Evolutionary conservation across 2,113 vertebrate genomes (phyloP), one percentile per base, ranked within the genome.

Genomic region (Channa argus): DNA sequence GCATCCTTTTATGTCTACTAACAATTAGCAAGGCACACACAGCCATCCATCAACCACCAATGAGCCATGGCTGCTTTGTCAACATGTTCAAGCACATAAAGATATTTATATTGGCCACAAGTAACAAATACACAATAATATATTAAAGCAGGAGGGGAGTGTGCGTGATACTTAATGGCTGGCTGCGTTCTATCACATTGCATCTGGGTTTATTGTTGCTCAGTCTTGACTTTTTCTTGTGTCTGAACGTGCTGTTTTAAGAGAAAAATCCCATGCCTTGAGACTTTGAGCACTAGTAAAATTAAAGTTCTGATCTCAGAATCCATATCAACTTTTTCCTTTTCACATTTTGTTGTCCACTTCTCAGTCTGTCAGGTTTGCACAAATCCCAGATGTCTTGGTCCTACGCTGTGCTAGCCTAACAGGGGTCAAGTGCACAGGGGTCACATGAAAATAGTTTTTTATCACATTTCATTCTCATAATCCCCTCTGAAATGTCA

Each of bases 1-100:
- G 90, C 93, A 92, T 93, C 91, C 93, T 93, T 93, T 94, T 93
- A 93, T 92, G 90, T 92, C 88, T 86, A 84, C 91, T 91, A 94
- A 94, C 94, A 94, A 94, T 94, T 94, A 94, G 90, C 89, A 62
- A 70, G 86, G 86, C 82, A 69, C 91, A 90, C 83, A 89, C 84
- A 67, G 87, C 92, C 92, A 94, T 94, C 92, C 90, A 94, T 94
- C 94, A 94, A 85, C 5, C 74, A 9, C 47, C 91, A 93, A 89
- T 79, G 84, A 91, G 90, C 86, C 88, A 74, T 74, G 88, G 85
- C 86, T 85, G 88, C 90, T 91, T 92, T 92, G 92, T 92, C 82
- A 92, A 92, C 90, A 92, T 89, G 90, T 82, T 82, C 66, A 76
- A 84, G 89, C 83, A 82, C 92, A 92, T 85, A 89, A 89, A 74